Conservation (phyloP, 2,797 vertebrate species). For the Monodelphis domestica region DNA sequence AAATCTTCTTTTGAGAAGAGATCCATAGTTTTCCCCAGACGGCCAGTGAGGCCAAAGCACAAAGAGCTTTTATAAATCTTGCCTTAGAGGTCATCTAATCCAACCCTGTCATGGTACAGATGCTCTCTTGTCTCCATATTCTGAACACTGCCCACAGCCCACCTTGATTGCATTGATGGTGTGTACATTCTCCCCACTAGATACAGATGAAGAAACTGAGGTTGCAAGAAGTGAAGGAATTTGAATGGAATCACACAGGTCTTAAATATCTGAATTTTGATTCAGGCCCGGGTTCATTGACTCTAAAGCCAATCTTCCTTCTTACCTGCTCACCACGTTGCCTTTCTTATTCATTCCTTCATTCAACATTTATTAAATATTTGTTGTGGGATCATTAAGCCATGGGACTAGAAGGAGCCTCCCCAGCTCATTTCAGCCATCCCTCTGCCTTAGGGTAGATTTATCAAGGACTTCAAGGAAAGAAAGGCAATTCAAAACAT, state of each 20-base stretch:
- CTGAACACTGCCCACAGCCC: no score
- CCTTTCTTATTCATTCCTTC: not conserved
- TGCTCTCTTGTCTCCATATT: not conserved
- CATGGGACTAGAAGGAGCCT: not conserved
- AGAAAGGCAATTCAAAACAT: not conserved
- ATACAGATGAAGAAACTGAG: not conserved
- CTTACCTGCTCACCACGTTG: not conserved
- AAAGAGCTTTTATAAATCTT: not conserved
- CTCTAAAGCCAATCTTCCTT: not conserved
- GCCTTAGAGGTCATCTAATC: not conserved
- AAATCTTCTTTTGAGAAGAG: not conserved
- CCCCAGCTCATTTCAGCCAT: not conserved
- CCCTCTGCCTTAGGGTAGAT: not conserved
- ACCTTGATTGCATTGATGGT: not conserved
- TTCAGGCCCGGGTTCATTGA: not conserved
- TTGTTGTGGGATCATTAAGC: not conserved
- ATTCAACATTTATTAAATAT: not conserved
- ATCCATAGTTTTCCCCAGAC: not conserved
- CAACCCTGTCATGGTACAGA: not conserved
- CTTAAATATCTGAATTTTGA: not conserved
- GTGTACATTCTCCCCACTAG: not conserved
- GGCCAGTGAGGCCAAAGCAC: not conserved
- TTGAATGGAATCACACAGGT: not conserved
- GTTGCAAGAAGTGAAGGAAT: not conserved
- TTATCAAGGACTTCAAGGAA: not conserved